Evolutionary conservation across 1,140 invertebrate species (phyloP), one percentile per base, ranked within the genome.

Genomic region (Bombus turneri): DNA sequence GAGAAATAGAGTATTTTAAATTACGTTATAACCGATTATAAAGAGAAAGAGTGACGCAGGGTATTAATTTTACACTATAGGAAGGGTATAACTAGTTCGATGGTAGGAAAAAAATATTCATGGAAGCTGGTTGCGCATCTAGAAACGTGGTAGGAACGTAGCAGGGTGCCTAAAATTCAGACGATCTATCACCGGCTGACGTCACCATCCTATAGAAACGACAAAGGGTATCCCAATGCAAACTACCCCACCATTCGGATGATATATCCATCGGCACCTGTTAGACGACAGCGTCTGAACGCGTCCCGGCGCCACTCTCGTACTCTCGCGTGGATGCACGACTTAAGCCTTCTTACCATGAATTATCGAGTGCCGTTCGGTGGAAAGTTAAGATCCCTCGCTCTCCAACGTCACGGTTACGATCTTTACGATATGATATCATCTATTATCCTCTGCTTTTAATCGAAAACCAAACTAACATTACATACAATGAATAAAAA

Each of bases 181-280:
- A 76, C 85, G 81, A 92, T 92, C 83, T 84, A 92, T 92, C 88
- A 92, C 77, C 75, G 82, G 78, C 59, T 81, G 85, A 89, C 88
- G 84, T 90, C 87, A 88, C 75, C 86, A 68, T 82, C 47, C 81
- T 68, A 77, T 73, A 83, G 73, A 73, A 66, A 75, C 77, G 77
- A 87, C 85, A 83, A 77, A 83, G 88, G 87, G 84, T 77, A 81
- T 87, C 81, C 85, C 86, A 75, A 91, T 89, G 90, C 89, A 91
- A 91, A 88, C 87, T 88, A 90, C 86, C 83, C 85, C 86, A 47
- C 78, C 89, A 85, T 90, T 83, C 89, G 81, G 85, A 92, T 92
- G 91, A 92, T 92, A 91, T 89, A 92, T 92, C 87, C 75, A 92
- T 92, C 85, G 90, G 88, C 91, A 92, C 88, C 91, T 91, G 90